Percentiles rank a stretch among this genome's conserved stretches.
These are phyloP conservation scores for Phylloscopus trochiloides DNA, from an alignment of 2,113 vertebrate species.

Conservation along the genomic window DNA sequence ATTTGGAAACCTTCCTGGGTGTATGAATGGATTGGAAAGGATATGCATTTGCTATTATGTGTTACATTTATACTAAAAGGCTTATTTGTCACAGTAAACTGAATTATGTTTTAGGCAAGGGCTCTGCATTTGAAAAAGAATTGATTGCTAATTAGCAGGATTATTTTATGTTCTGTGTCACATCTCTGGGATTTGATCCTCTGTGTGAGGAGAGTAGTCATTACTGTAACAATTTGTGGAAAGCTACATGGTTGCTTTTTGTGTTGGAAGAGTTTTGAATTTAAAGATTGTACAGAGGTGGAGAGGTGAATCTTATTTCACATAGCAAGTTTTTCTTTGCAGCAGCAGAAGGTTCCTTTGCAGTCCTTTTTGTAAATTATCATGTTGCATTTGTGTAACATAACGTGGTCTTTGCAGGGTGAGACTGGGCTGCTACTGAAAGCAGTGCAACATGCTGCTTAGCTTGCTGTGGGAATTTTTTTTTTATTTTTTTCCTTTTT, in stretches of 20 bases:
- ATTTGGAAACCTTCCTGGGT: neutral
- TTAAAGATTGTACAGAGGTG: neutral
- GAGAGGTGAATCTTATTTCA: neutral
- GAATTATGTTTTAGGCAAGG: neutral
- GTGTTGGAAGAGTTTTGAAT: neutral
- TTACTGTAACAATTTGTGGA: neutral
- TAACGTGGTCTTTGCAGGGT: neutral
- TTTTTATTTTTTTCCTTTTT: neutral
- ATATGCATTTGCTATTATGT: neutral
- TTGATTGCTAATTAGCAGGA: neutral
- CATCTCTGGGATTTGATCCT: neutral
- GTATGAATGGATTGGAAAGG: neutral
- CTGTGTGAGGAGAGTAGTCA: neutral
- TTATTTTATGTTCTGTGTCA: accelerated
- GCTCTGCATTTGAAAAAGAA: neutral
- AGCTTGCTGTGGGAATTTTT: neutral
- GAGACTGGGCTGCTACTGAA: neutral
- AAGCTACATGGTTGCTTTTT: neutral
- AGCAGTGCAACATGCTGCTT: neutral
- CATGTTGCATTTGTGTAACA: accelerated
- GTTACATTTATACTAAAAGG: neutral
- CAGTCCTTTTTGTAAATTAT: neutral
- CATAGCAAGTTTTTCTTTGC: neutral
- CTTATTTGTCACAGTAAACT: neutral
- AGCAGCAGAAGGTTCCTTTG: neutral